Percentiles rank a stretch among this genome's conserved stretches.
Conservation (phyloP, 2,888 invertebrate species). For the Mesoligia furuncula region DNA sequence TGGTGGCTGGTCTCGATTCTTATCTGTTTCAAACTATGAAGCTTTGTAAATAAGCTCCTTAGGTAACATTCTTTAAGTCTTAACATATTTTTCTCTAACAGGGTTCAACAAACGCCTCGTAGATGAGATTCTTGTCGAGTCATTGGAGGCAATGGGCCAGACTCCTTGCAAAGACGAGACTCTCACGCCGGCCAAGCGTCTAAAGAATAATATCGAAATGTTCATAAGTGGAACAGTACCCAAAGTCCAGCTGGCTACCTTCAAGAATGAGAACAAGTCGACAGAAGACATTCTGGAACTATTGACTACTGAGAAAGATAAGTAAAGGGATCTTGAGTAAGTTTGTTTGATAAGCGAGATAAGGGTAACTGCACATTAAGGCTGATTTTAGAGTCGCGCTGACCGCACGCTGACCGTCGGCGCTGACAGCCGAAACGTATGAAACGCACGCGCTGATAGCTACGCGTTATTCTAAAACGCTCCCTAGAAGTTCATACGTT, state of each 20-base stretch:
- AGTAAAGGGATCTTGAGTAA: constrained; percentile 45
- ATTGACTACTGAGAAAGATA: constrained; percentile 89
- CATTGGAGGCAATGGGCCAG: constrained; percentile 94
- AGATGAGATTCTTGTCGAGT: constrained; percentile 95
- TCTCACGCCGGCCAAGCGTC: constrained; percentile 91
- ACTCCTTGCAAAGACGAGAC: constrained; percentile 91
- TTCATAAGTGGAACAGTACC: constrained; percentile 96
- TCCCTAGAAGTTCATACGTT: no score
- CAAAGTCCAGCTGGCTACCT: constrained; percentile 93
- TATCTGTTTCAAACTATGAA: constrained; percentile 38
- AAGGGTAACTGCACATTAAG: constrained; percentile 11
- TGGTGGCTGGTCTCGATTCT: constrained; percentile 67
- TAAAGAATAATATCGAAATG: constrained; percentile 94
- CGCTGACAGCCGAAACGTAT: no score
- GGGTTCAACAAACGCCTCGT: constrained; percentile 93
- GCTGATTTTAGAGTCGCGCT: no score
- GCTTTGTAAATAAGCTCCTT: constrained; percentile 69
- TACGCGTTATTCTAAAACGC: no score
- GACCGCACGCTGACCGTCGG: no score
- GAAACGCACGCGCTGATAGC: no score
- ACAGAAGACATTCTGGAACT: constrained; percentile 95
- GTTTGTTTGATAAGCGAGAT: constrained; percentile 15
- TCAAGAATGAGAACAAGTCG: constrained; percentile 93
- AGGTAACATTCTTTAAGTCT: constrained; percentile 35
- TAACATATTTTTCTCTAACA: constrained; percentile 71